Base-by-base conservation (phyloP, 2,888 invertebrate genomes). In the Drosophila mettleri region DNA sequence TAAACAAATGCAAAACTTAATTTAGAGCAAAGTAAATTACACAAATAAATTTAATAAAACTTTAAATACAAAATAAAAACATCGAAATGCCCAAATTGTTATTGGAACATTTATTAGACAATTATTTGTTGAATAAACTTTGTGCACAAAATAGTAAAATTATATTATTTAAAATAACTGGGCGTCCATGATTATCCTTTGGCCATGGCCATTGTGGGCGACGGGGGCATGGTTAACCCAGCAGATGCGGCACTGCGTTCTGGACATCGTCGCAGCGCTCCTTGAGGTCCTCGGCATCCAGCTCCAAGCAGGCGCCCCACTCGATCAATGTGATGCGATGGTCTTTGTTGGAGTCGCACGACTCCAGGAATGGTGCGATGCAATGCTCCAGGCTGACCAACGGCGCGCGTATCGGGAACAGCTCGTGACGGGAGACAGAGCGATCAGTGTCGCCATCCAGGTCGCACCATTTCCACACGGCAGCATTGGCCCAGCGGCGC, bases 401-500 rank as follows among this genome's bases (percentile, higher is more conserved):
- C 3, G 98, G 98, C 53, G 98, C 98, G 69, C 98, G 95, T 91
- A 98, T 97, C 57, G 98, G 98, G 94, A 98, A 98, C 90, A 99
- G 93, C 93, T 99, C 99, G 93, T 98, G 98, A 38, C 97, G 95
- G 27, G 98, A 98, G 45, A 99, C 97, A 74, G 93, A 96, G 94
- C 96, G 95, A 93, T 98, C 98, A 79, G 98, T 97, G 93, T 97
- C 95, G 58, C 96, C 96, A 93, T 99, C 99, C 66, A 99, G 94
- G 92, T 99, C 98, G 92, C 99, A 99, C 96, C 97, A 97, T 93
- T 99, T 99, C 99, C 99, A 99, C 80, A 99, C 95, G 80, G 98
- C 98, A 48, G 99, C 98, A 92, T 98, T 97, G 66, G 95, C 94
- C 96, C 97, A 97, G 85, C 96, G 95, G 62, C 96, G 94, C 20